phyloP scores from a whole-genome alignment of 2,888 invertebrate genomes.

The Cancer borealis region DNA sequence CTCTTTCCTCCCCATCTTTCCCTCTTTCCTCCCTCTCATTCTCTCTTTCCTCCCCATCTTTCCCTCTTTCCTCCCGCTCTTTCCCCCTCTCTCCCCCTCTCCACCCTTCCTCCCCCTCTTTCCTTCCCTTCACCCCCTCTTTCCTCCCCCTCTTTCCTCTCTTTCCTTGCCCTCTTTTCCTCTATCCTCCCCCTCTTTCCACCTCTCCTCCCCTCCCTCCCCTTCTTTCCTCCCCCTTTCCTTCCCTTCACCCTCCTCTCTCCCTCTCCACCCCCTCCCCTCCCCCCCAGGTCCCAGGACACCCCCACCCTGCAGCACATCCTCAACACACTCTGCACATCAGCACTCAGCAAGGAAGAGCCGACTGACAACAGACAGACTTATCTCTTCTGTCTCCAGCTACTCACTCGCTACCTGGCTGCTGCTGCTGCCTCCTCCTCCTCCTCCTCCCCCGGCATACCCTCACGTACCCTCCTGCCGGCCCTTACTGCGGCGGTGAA shows the following conservation, averaged over 20 bases:
- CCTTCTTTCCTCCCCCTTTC: not conserved
- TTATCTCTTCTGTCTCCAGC: constrained; percentile 45
- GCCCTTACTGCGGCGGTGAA: constrained; percentile 5
- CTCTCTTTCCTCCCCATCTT: no score
- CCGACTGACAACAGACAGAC: constrained; percentile 52
- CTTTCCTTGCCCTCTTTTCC: not conserved
- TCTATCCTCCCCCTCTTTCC: constrained; percentile 36
- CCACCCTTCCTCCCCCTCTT: no score
- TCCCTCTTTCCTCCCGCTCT: no score
- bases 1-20: no score
- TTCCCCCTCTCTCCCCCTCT: no score
- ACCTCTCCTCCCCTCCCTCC: constrained; percentile 38
- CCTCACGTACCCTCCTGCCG: not conserved
- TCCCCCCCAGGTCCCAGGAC: constrained; percentile 35
- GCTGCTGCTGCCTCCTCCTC: not conserved
- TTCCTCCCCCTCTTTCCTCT: no score
- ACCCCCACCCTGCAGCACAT: not conserved
- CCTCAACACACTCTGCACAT: not conserved
- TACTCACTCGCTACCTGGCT: constrained; percentile 49
- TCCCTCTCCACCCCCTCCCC: not conserved
- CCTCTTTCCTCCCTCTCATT: no score
- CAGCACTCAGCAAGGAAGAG: not conserved
- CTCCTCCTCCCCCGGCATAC: not conserved
- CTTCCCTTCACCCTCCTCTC: no score
- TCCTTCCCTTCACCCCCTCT: no score